Evolutionary conservation across 92 coral and sea anemone species (phyloP), one percentile per base, ranked within the genome.

Genomic region (Blastomussa wellsi): DNA sequence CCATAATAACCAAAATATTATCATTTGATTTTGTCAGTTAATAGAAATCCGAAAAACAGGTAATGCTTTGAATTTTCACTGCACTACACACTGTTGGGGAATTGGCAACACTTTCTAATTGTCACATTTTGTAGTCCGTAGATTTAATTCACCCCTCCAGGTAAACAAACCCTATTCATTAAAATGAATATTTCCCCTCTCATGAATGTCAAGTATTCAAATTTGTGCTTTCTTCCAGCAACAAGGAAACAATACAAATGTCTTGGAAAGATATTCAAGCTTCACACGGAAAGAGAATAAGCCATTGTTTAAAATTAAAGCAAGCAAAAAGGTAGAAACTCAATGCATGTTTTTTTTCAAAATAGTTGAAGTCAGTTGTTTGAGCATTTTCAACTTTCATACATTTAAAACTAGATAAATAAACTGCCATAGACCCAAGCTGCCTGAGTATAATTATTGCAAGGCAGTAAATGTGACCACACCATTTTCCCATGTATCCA

Each of bases 211-310:
- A 41, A 3, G 44, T 3, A 13, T 48, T 31, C 32, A 33, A 65
- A 37, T 11, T 41, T 57, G 17, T 52, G 36, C 37, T 33, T 37
- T 57, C 48, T 47, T 70, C 28, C 29, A 72, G 77, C 86, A 60
- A 38, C 89, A 89, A 81, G 92, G 92, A 14, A 87, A 82, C 71
- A 90, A 92, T 82, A 88, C 94, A 78, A 94, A 94, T 78, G 90
- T 94, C 66, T 77, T 94, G 82, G 98, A 94, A 35, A 78, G 95
- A 84, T 94, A 92, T 78, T 92, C 92, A 78, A 94, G 98, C 78
- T 94, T 94, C 77, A 94, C 98, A 32, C 93, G 93, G 33, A 94
- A 94, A 84, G 98, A 94, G 74, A 89, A 93, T 76, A 92, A 88
- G 82, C 84, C 95, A 29, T 72, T 92, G 69, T 94, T 90, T 83